Conservation (phyloP, 2,888 invertebrate species). For the Apamea sordens region DNA sequence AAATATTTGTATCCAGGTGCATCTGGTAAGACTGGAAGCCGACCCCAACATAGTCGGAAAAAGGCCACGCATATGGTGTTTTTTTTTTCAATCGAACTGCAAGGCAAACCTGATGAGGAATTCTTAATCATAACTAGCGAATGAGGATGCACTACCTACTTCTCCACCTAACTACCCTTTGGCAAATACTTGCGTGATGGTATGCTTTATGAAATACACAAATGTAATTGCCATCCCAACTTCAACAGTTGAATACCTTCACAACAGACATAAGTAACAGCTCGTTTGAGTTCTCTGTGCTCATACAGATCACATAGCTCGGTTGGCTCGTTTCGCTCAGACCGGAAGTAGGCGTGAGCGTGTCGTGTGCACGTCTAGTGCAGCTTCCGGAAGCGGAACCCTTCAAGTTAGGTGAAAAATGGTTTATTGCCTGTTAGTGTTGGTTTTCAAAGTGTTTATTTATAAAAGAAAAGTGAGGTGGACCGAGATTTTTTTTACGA, state of each 20-base stretch:
- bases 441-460: not conserved
- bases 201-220: not conserved
- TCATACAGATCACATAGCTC: constrained; percentile 11
- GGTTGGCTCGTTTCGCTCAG: constrained; percentile 4
- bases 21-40: not conserved
- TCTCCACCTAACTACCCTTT: not conserved
- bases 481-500: not conserved
- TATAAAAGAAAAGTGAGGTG: not conserved
- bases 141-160: not conserved
- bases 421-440: constrained; percentile 20
- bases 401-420: constrained; percentile 29
- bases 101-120: not conserved
- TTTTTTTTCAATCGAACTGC: no score
- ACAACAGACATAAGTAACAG: not conserved
- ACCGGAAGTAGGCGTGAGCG: constrained; percentile 19
- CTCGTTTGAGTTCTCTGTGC: constrained; percentile 10
- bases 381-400: constrained; percentile 30
- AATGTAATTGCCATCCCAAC: constrained; percentile 14
- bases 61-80: no score
- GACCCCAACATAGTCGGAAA: not conserved
- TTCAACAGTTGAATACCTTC: not conserved
- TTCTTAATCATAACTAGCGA: not conserved
- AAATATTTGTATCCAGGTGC: no score
- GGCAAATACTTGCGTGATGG: not conserved
- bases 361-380: constrained; percentile 10